Evolutionary conservation across 2,888 invertebrate species (phyloP), one percentile per base, ranked within the genome.

Genomic region (Beris morrisii): DNA sequence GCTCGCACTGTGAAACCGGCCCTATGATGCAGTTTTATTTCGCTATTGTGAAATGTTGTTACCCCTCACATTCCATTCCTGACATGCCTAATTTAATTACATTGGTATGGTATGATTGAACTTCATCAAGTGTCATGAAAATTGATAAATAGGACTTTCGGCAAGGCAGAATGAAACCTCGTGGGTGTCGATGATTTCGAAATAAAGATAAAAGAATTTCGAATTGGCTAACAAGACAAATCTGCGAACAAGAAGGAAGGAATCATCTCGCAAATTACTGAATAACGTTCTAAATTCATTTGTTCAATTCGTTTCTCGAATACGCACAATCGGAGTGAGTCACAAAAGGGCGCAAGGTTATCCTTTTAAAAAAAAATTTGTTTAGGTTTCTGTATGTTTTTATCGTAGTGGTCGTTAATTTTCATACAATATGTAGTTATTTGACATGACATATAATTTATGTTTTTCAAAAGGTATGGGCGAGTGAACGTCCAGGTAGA

Each of bases 381-480:
- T 59, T 59, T 59, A 30, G 46, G 48, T 59, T 48, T 45, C 6
- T 31, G 13, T 28, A 30, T 12, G 13, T 38, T 31, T 46, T 48
- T 48, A 48, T 57, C 45, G 13, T 54, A 22, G 30, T 54, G 64
- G 46, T 64, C 69, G 65, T 69, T 65, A 67, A 69, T 69, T 69
- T 69, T 67, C 69, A 69, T 67, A 67, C 67, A 67, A 67, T 69
- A 69, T 69, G 67, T 67, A 56, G 56, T 65, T 65, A 67, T 69
- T 69, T 67, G 67, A 69, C 67, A 66, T 65, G 67, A 67, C 69
- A 56, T 64, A 67, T 69, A 69, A 69, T 69, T 69, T 69, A 69
- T 69, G 69, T 69, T 69, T n/a, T n/a, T 61, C 59, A 65, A 50
- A 48, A 46, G 45, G 38, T 50, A 65, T 44, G 45, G 57, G 48